A percentile compares a stretch with the other conserved stretches of the same genome.
Conservation (phyloP, 1,140 invertebrate genomes). For the Leptinotarsa texana region DNA sequence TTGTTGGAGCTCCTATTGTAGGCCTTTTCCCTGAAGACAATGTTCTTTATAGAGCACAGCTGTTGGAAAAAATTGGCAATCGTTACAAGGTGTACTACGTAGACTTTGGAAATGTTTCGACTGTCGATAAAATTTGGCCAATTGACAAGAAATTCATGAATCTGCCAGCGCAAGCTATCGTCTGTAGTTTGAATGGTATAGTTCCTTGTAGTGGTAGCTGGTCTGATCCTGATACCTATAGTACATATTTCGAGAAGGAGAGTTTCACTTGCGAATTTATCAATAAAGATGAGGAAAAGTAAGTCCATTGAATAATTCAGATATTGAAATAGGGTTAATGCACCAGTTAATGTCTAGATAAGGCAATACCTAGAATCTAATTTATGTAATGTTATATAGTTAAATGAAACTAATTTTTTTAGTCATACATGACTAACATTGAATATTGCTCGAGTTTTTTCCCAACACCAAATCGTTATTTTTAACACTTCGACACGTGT, state of each 20-base stretch:
- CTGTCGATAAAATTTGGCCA: conserved; percentile 69
- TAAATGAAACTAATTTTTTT: too few relatives aligned
- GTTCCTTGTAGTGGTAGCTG: conserved; percentile 59
- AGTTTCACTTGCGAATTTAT: conserved; percentile 55
- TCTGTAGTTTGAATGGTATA: conserved; percentile 66
- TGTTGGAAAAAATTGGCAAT: conserved; percentile 60
- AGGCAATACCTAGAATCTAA: too few relatives aligned
- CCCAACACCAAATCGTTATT: too few relatives aligned
- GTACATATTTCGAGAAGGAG: conserved; percentile 64
- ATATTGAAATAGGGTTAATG: too few relatives aligned
- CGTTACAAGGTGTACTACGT: conserved; percentile 70
- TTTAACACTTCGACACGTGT: too few relatives aligned
- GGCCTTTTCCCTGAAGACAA: conserved; percentile 70
- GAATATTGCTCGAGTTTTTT: too few relatives aligned
- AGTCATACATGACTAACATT: too few relatives aligned
- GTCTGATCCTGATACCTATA: conserved; percentile 59
- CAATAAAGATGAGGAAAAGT: conserved; percentile 39
- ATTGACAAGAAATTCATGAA: conserved; percentile 67
- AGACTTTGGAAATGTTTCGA: conserved; percentile 73
- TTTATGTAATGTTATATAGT: too few relatives aligned
- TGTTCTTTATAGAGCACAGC: conserved; percentile 68
- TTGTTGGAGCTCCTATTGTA: conserved; percentile 65
- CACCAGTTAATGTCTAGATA: too few relatives aligned
- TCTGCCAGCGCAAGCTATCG: conserved; percentile 71
- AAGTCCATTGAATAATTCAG: conserved; percentile 39